Conservation (phyloP, 2,888 invertebrate genomes). For the Parascotia fuliginaria region DNA sequence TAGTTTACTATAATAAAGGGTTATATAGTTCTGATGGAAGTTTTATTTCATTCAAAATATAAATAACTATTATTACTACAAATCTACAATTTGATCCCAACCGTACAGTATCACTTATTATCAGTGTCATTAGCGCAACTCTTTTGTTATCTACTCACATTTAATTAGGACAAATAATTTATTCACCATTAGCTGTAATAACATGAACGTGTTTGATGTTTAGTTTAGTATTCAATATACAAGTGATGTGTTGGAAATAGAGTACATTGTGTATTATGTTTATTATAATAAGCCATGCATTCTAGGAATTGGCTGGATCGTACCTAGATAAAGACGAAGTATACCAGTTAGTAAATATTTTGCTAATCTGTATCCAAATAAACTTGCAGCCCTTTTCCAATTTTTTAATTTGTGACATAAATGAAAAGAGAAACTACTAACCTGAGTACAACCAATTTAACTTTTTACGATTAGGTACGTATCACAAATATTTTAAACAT, state of each 20-base stretch:
- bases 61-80: neutral
- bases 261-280: slow-evolving; percentile 5
- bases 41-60: neutral
- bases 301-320: slow-evolving; percentile 1
- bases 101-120: slow-evolving; percentile 34
- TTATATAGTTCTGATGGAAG: no score
- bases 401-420: no score
- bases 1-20: no score
- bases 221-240: slow-evolving; percentile 30
- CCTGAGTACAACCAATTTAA: no score
- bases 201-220: slow-evolving; percentile 40
- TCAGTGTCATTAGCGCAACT: slow-evolving; percentile 45
- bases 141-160: slow-evolving; percentile 43
- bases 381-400: no score
- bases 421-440: no score
- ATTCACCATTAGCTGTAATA: slow-evolving; percentile 45
- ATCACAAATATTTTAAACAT: neutral
- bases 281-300: slow-evolving; percentile 8
- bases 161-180: slow-evolving; percentile 50
- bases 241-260: slow-evolving; percentile 10
- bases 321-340: neutral
- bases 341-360: neutral
- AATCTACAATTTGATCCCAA: slow-evolving; percentile 33
- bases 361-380: no score
- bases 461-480: neutral